Base-by-base conservation (phyloP, 2,113 vertebrate species). In the Antechinus flavipes region DNA sequence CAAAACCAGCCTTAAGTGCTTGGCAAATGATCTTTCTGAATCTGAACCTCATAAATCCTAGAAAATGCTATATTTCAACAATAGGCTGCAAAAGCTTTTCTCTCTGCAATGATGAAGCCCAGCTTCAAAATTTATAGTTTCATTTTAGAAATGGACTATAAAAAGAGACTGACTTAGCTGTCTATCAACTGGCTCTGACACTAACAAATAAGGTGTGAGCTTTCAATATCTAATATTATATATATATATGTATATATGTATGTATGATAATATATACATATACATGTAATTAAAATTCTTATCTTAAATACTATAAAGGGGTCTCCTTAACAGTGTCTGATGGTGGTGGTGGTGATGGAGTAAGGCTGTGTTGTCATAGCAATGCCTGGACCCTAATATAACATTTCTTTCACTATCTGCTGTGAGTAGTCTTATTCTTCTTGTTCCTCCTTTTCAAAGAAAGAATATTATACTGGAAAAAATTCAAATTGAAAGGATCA, bases 91-190 rank as follows among this genome's bases (percentile, higher is more conserved):
- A 98, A 98, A 98, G 98, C 98, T 98, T 99, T 98, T 98, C 98
- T 98, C 97, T 98, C 97, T 97, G 97, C 97, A 98, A 98, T 98
- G 98, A 98, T 98, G 98, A 98, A 98, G 98, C 96, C 96, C 94
- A 91, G 98, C 98, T 98, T 99, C 98, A 97, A 98, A 99, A 99
- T 99, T 99, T 99, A 99, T 99, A 98, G 98, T 99, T 99, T 98
- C 98, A 99, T 99, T 99, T 99, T 98, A 98, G 98, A 99, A 99
- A 99, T 99, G 98, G 99, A 99, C 99, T 98, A 98, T 99, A 98
- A 99, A 99, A 98, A 98, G 97, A 98, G 98, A 97, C 98, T 98
- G 98, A 98, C 98, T 98, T 98, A 98, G 98, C 97, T 99, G 99
- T 98, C 98, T 98, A 98, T 99, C 99, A 98, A 95, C 96, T 97